Conservation (phyloP, 2,113 vertebrate genomes). For the Syngnathus floridae region DNA sequence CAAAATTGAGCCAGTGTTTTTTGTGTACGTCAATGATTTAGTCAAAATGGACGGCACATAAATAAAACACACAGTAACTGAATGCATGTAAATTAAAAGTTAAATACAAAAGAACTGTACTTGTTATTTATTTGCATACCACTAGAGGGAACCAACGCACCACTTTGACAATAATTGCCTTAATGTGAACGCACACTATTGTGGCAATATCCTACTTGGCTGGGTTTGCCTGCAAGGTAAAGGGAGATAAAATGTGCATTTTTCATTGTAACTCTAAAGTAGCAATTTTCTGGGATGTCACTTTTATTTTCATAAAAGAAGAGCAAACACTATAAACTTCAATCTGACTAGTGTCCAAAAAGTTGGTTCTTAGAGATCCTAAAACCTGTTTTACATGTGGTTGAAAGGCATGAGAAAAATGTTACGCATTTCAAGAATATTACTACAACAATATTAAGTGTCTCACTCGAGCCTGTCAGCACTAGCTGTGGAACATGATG, state of each 20-base stretch:
- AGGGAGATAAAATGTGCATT: not conserved
- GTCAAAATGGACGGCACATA: not conserved
- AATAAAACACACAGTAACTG: not conserved
- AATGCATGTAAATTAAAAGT: not conserved
- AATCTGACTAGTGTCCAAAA: not conserved
- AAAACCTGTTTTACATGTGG: not conserved
- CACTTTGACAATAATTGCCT: not conserved
- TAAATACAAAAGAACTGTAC: not conserved
- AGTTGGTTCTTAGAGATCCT: not conserved
- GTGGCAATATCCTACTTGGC: not conserved
- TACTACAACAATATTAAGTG: not conserved
- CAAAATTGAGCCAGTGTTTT: no score
- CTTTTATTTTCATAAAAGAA: not conserved
- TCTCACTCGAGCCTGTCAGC: not conserved
- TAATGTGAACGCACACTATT: not conserved
- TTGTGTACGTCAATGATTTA: not conserved
- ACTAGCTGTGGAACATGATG: not conserved
- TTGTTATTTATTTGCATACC: not conserved
- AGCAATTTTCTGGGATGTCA: not conserved
- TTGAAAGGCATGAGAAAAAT: not conserved
- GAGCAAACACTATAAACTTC: not conserved
- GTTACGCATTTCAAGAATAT: not conserved
- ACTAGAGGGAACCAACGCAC: not conserved
- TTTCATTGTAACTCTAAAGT: not conserved
- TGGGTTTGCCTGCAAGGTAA: not conserved